Evolutionary conservation across 2,888 invertebrate genomes (phyloP), one percentile per base, ranked within the genome.

Genomic region (Metacarcinus magister): DNA sequence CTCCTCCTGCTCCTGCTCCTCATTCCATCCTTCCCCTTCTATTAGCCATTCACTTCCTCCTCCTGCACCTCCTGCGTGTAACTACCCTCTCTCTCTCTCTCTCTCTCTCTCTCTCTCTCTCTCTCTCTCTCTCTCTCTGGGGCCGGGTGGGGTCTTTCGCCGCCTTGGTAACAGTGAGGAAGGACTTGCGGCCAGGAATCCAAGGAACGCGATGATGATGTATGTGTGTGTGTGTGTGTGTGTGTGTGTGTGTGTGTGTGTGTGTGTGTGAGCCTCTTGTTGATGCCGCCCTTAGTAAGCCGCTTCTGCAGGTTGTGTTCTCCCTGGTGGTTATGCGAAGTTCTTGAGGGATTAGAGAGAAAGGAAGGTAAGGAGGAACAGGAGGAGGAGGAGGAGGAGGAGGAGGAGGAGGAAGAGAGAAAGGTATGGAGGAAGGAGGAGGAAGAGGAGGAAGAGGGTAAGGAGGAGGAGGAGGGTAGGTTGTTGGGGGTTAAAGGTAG

Each of bases 51-150:
- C 32, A 82, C 82, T 91, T 32, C 32, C 32, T 91, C 91, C 91
- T 91, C 43, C 19, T 91, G 91, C n/a, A 91, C 43, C 46, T 91
- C 46, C 23, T 23, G 19, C 19, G 23, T 91, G 91, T n/a, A n/a
- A 13, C 44, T 54, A n/a, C 92, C 19, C 92, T 28, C 92, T 54
- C 48, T 32, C 16, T 39, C 32, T 32, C 60, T 92, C 92, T 92
- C 92, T 48, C 92, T 92, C 48, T 48, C 92, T 92, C 54, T 48
- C 92, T 54, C 92, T 48, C 92, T 54, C 48, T 54, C 32, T 60
- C 32, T 32, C 60, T 92, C 92, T 92, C 92, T 48, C 92, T 92
- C 48, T 48, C 32, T 92, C 54, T 48, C 92, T 16, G 54, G 28
- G 0, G 28, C 4, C 48, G 75, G 75, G 75, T n/a, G 75, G 75